A percentile compares a stretch with the other conserved stretches of the same genome.
These are phyloP conservation scores for Tryphoninae sp. DNA, from an alignment of 2,888 invertebrate species.

Conservation along the genomic window DNA sequence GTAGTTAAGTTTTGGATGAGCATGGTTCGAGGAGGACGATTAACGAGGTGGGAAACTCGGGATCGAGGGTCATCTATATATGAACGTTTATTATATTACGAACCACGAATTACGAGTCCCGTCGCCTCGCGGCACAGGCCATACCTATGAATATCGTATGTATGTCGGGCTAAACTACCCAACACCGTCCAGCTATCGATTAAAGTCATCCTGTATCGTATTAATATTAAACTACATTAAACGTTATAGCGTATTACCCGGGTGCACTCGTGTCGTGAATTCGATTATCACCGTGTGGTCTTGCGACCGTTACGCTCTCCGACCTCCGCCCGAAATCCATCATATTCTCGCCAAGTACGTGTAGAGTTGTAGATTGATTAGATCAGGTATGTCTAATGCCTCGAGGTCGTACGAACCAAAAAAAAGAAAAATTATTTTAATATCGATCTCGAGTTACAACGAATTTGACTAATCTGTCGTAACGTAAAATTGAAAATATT, in stretches of 20 bases:
- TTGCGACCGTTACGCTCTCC: conserved; percentile 46
- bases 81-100: conserved; percentile 16
- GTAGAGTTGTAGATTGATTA: conserved; percentile 22
- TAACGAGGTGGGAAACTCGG: conserved; percentile 3
- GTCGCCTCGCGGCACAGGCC: conserved; percentile 7
- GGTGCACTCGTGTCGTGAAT: conserved; percentile 57
- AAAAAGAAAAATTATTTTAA: not conserved
- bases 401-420: conserved; percentile 12
- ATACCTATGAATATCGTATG: conserved; percentile 12
- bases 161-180: conserved; percentile 20
- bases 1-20: not conserved
- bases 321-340: conserved; percentile 53
- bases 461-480: not conserved
- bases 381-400: conserved; percentile 1
- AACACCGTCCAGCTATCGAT: conserved; percentile 45
- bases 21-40: not conserved
- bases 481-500: not conserved
- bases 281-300: conserved; percentile 43
- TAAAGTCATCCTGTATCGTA: conserved; percentile 49
- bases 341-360: conserved; percentile 34
- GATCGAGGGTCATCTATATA: not conserved
- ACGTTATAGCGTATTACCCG: conserved; percentile 56
- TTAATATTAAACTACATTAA: conserved; percentile 60
- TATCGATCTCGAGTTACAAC: not conserved
- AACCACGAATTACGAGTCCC: conserved; percentile 21